A percentile compares a stretch with the other conserved stretches of the same genome.
Conservation (phyloP, 2,113 vertebrate species). For the Ceyx margarethae region DNA sequence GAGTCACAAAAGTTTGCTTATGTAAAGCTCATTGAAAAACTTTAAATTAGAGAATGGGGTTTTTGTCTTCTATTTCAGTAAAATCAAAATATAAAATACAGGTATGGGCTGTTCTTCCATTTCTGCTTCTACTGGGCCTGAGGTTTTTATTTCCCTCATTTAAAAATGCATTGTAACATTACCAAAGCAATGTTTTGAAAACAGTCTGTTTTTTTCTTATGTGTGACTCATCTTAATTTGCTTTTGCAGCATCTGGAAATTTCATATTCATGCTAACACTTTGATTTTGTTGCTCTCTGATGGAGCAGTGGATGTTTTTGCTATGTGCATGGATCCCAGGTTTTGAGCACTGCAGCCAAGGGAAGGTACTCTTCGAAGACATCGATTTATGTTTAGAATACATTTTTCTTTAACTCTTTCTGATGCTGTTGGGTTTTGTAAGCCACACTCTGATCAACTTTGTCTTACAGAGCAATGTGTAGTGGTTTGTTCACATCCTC, state of each 20-base stretch:
- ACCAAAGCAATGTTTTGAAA: not conserved
- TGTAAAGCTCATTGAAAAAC: not conserved
- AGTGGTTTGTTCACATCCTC: not conserved
- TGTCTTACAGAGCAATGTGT: not conserved
- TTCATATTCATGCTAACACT: not conserved
- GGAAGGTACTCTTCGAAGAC: not conserved
- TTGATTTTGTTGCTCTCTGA: not conserved
- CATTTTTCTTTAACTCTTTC: not conserved
- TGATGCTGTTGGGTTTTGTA: not conserved
- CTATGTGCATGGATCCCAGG: accelerated
- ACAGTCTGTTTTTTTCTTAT: not conserved
- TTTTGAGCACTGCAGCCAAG: not conserved
- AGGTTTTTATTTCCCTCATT: not conserved
- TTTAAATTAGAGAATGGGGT: not conserved
- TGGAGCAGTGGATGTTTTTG: not conserved
- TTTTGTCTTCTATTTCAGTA: not conserved
- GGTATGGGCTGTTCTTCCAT: not conserved
- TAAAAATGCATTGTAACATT: not conserved
- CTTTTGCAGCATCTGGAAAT: not conserved
- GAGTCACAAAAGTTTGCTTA: not conserved
- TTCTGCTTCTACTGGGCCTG: not conserved
- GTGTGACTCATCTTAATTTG: not conserved
- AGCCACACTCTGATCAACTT: not conserved
- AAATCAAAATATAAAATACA: not conserved
- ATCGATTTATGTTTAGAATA: not conserved